A percentile compares a stretch with the other conserved stretches of the same genome.
phyloP scores from a whole-genome alignment of 2,888 invertebrate species.

The Erpobdella octoculata region DNA sequence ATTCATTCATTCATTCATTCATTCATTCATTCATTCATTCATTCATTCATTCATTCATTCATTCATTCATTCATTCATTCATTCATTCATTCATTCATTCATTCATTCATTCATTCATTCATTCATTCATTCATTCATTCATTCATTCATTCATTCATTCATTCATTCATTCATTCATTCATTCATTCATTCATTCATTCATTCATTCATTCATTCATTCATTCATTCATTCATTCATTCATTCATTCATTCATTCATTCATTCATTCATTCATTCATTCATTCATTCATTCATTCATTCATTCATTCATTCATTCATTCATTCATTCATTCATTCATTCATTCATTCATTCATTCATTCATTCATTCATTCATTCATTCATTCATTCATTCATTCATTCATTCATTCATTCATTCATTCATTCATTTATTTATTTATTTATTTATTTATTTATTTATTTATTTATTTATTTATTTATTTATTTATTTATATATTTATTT shows the following conservation, averaged over 20 bases:
- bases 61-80: too few relatives aligned
- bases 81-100: too few relatives aligned
- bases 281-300: too few relatives aligned
- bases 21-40: slow-evolving; percentile 1
- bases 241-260: slow-evolving; percentile 1
- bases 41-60: slow-evolving; percentile 1
- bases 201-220: slow-evolving; percentile 1
- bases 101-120: slow-evolving; percentile 1
- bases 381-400: slow-evolving; percentile 19
- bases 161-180: slow-evolving; percentile 1
- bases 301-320: slow-evolving; percentile 9
- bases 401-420: slow-evolving; percentile 16
- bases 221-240: slow-evolving; percentile 1
- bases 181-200: slow-evolving; percentile 1
- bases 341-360: slow-evolving; percentile 19
- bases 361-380: slow-evolving; percentile 16
- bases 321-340: slow-evolving; percentile 16
- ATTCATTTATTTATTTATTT: neutral
- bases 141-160: slow-evolving; percentile 1
- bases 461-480: too few relatives aligned
- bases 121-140: slow-evolving; percentile 1
- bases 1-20: slow-evolving; percentile 1
- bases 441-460: too few relatives aligned
- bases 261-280: neutral
- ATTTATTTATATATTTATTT: too few relatives aligned